These are phyloP conservation scores for Poecile atricapillus DNA, from an alignment of 2,113 vertebrate species.

Conservation along the genomic window DNA sequence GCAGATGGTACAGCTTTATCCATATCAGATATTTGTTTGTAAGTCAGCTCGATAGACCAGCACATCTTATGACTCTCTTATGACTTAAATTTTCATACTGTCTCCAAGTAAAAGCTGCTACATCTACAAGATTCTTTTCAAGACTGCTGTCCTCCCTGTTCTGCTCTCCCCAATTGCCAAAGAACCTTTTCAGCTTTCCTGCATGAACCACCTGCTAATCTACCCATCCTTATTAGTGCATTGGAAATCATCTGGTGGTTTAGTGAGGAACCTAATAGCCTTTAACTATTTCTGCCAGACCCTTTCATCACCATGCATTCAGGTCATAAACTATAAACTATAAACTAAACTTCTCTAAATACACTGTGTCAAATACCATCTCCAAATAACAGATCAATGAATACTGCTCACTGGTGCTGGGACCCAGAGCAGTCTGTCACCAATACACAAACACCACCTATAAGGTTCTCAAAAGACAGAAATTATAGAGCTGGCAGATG, in stretches of 20 bases:
- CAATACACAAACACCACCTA: background rate
- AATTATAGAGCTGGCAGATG: background rate
- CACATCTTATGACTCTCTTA: background rate
- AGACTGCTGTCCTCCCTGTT: background rate
- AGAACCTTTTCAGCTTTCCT: conserved; percentile 17
- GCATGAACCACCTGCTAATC: conserved; percentile 26
- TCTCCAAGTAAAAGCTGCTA: background rate
- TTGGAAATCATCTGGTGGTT: background rate
- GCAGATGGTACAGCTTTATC: background rate
- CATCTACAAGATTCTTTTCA: background rate
- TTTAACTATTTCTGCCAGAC: background rate
- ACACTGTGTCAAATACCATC: background rate
- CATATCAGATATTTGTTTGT: background rate
- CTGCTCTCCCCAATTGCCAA: background rate
- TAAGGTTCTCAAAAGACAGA: background rate
- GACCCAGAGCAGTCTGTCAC: background rate
- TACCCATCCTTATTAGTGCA: background rate
- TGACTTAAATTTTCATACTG: background rate
- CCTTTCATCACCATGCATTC: background rate
- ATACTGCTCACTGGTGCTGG: background rate
- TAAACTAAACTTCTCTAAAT: background rate
- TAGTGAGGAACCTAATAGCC: background rate
- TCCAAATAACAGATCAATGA: background rate
- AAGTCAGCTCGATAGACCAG: background rate
- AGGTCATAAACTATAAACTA: background rate